These are phyloP conservation scores for Drosophila imparisetae DNA, from an alignment of 2,888 invertebrate genomes.

Conservation along the genomic window DNA sequence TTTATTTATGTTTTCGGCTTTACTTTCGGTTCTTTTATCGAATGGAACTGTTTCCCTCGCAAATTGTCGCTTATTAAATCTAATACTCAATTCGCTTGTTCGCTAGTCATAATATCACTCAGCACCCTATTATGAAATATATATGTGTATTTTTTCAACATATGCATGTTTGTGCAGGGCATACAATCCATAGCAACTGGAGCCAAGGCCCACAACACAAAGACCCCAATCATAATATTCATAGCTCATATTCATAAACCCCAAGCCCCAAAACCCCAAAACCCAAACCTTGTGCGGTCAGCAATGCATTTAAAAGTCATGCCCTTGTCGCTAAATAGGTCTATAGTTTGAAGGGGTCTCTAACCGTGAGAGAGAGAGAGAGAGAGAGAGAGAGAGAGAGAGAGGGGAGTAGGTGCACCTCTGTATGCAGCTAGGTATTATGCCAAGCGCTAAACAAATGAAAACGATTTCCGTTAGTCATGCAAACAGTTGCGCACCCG, in stretches of 20 bases:
- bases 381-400: not conserved
- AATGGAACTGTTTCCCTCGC: not conserved
- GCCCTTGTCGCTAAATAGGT: constrained; percentile 67
- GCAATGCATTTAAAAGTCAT: constrained; percentile 59
- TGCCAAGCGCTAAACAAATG: constrained; percentile 70
- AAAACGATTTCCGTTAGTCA: constrained; percentile 77
- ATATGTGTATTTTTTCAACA: not conserved
- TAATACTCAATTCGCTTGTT: not conserved
- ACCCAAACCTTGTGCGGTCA: constrained; percentile 54
- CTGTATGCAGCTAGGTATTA: constrained; percentile 28
- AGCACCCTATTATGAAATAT: not conserved
- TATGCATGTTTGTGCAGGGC: not conserved
- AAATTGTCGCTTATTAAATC: not conserved
- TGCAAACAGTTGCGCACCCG: constrained; percentile 61
- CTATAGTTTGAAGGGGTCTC: constrained; percentile 48
- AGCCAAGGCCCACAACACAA: constrained; percentile 37
- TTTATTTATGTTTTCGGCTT: not conserved
- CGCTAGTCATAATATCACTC: not conserved
- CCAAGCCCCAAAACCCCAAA: not conserved
- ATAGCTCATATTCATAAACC: constrained; percentile 34
- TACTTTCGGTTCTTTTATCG: not conserved
- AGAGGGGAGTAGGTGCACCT: constrained; percentile 7
- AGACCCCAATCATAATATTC: constrained; percentile 32
- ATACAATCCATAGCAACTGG: constrained; percentile 5
- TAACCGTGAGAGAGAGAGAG: constrained; percentile 6